These are phyloP conservation scores for Syndactyla subalaris DNA, from an alignment of 2,797 vertebrate species.

Conservation along the genomic window DNA sequence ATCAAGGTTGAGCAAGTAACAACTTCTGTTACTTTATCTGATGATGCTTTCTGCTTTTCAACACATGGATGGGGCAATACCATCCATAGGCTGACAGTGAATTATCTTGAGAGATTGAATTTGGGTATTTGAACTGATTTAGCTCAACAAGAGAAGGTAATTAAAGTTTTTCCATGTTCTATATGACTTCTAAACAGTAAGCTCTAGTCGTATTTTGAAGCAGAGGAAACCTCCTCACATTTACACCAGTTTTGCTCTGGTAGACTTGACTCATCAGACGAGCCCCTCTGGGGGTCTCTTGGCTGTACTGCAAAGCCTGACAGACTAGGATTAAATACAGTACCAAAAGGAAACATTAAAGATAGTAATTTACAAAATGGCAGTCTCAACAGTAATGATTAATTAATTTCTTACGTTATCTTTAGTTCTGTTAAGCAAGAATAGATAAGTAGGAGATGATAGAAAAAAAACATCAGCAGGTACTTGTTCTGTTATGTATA, in stretches of 20 bases:
- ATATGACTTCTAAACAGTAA: neutral
- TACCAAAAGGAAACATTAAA: neutral
- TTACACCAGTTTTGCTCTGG: neutral
- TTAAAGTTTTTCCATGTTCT: neutral
- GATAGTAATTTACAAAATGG: neutral
- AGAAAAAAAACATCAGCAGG: neutral
- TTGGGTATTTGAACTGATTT: neutral
- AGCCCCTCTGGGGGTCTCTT: neutral
- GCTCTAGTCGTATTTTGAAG: neutral
- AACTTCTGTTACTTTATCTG: neutral
- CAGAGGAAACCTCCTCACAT: neutral
- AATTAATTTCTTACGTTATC: neutral
- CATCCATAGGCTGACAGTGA: neutral
- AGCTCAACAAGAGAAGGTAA: neutral
- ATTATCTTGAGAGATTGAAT: neutral
- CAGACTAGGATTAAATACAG: neutral
- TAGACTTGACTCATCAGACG: neutral
- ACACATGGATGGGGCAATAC: rapidly evolving
- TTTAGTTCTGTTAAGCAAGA: neutral
- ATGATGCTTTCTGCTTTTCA: neutral
- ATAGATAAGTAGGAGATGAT: neutral
- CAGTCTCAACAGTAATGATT: neutral
- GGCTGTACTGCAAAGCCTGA: neutral
- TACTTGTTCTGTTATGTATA: neutral
- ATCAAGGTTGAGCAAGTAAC: rapidly evolving